Percentiles rank a stretch among this genome's conserved stretches.
Evolutionary conservation across 2,113 vertebrate genomes (phyloP).

Genomic region (Siphamia tubifer): DNA sequence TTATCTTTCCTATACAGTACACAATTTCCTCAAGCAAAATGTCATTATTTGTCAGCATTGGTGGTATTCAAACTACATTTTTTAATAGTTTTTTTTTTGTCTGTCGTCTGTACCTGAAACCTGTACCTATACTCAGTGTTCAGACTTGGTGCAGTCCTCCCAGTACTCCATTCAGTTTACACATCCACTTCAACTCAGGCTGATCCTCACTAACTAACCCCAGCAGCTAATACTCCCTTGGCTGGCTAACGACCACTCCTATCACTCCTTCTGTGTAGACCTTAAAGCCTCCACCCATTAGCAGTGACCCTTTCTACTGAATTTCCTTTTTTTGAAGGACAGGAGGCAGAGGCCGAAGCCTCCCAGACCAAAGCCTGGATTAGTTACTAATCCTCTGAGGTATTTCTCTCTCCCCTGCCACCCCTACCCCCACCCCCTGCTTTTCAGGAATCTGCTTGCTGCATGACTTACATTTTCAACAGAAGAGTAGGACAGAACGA

Average conservation of each 20-base stretch:
- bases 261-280: constrained; percentile 50
- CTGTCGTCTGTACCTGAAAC: no score
- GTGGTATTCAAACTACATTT: no score
- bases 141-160: no score
- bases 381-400: constrained; percentile 71
- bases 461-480: constrained; percentile 48
- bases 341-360: constrained; percentile 55
- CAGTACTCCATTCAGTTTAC: no score
- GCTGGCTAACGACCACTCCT: constrained; percentile 53
- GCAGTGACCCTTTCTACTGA: constrained; percentile 52
- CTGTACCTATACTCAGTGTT: no score
- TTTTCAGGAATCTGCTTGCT: constrained; percentile 63
- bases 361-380: constrained; percentile 67
- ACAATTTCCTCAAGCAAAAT: no score
- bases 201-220: constrained; percentile 17
- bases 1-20: no score
- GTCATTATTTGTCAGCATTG: no score
- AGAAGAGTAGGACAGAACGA: constrained; percentile 8
- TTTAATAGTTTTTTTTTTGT: no score
- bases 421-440: constrained; percentile 27
- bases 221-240: constrained; percentile 27
- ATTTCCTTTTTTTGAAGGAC: constrained; percentile 62
- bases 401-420: constrained; percentile 49
- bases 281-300: constrained; percentile 57
- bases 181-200: no score